A percentile compares a stretch with the other conserved stretches of the same genome.
Conservation (phyloP, 2,797 vertebrate genomes). For the Mustela erminea region DNA sequence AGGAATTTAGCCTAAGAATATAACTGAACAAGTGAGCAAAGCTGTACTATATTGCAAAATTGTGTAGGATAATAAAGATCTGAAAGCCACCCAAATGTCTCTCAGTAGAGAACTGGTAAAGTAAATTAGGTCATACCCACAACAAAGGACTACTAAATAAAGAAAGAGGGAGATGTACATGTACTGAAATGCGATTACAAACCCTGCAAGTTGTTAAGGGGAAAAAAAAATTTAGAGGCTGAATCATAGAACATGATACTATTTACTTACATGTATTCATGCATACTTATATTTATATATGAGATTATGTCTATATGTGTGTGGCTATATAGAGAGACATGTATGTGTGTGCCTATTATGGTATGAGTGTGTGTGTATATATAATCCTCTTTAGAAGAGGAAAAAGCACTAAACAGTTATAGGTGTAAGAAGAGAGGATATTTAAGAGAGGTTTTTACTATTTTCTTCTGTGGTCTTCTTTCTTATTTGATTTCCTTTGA, state of each 20-base stretch:
- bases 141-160: neutral
- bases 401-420: neutral
- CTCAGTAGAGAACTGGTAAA: slow-evolving; percentile 16
- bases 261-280: neutral
- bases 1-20: neutral
- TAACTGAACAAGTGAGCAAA: neutral
- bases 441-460: neutral
- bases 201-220: neutral
- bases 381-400: neutral
- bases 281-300: neutral
- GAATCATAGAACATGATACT: neutral
- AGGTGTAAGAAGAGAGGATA: neutral
- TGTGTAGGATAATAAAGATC: neutral
- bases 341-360: neutral
- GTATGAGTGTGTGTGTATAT: neutral
- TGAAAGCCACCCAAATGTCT: neutral
- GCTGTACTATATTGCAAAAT: neutral
- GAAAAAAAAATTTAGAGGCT: neutral
- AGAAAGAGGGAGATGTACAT: neutral
- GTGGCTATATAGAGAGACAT: neutral
- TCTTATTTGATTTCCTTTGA: slow-evolving; percentile 23
- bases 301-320: neutral
- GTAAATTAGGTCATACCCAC: neutral
- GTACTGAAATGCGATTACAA: slow-evolving; percentile 7
- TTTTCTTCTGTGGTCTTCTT: neutral